phyloP scores from a whole-genome alignment of 53 echinoderm and acorn worm genomes.

The Holothuria leucospilota region DNA sequence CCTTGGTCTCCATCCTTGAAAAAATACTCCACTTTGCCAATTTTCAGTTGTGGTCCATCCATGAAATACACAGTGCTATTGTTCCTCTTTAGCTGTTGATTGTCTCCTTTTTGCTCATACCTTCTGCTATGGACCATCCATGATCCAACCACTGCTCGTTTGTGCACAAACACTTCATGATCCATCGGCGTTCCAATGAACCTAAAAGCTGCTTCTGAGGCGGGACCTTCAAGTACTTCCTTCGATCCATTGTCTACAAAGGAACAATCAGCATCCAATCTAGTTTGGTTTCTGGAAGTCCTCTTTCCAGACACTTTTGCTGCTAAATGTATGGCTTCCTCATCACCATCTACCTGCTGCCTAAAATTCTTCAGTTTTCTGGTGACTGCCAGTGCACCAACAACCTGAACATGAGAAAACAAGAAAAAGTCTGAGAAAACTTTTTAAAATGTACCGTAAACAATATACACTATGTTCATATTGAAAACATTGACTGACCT shows the following conservation, averaged over 20 bases:
- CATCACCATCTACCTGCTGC: slow-evolving; percentile 6
- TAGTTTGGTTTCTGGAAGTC: neutral
- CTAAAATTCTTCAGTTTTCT: neutral
- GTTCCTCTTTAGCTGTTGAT: neutral
- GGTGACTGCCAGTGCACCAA: slow-evolving; percentile 2
- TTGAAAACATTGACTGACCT: too few relatives aligned
- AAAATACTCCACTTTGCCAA: slow-evolving; percentile 3
- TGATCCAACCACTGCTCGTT: neutral
- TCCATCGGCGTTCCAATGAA: neutral
- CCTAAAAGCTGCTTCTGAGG: slow-evolving; percentile 20
- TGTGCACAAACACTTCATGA: neutral
- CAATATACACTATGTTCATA: too few relatives aligned
- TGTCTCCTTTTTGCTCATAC: neutral
- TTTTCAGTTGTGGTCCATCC: neutral
- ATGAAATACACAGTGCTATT: neutral
- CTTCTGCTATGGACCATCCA: slow-evolving; percentile 3
- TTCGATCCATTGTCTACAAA: neutral
- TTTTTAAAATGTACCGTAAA: too few relatives aligned
- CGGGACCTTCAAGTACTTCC: too few relatives aligned
- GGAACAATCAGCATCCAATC: neutral
- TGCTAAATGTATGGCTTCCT: too few relatives aligned
- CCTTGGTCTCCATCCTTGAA: slow-evolving; percentile 3
- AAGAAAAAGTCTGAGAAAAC: too few relatives aligned
- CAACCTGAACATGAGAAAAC: neutral
- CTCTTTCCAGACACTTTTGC: neutral